These are phyloP conservation scores for Phaonia tiefii DNA, from an alignment of 2,888 invertebrate species.

Conservation along the genomic window DNA sequence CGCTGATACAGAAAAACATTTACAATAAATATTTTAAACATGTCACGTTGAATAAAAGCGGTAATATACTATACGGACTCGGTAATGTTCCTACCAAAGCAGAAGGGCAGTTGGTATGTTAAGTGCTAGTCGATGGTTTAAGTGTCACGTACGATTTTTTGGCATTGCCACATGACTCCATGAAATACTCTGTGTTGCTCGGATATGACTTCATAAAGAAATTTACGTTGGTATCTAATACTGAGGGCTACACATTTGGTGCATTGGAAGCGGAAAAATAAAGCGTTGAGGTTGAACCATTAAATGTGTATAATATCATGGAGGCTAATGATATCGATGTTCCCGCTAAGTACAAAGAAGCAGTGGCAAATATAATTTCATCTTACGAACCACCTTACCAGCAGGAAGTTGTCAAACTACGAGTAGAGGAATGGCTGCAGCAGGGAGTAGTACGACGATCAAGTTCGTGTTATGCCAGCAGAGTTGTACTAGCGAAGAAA, in stretches of 20 bases:
- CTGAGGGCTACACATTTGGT: constrained; percentile 33
- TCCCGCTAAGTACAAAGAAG: too few species aligned
- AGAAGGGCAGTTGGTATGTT: constrained; percentile 1
- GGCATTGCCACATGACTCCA: constrained; percentile 31
- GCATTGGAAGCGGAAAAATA: neutral
- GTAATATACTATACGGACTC: constrained; percentile 40
- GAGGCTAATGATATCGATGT: neutral
- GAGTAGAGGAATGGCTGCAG: constrained; percentile 46
- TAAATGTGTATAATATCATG: constrained; percentile 31
- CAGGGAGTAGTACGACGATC: constrained; percentile 61
- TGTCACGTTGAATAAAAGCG: constrained; percentile 22
- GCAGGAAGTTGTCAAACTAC: constrained; percentile 47
- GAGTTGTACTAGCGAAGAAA: constrained; percentile 69
- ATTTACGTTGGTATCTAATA: constrained; percentile 25
- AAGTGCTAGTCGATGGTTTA: constrained; percentile 26
- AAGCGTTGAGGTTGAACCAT: neutral
- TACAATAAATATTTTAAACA: constrained; percentile 40
- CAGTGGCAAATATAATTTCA: too few species aligned
- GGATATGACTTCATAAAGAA: constrained; percentile 53
- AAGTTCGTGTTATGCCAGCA: constrained; percentile 68
- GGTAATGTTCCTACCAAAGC: constrained; percentile 41
- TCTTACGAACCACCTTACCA: too few species aligned
- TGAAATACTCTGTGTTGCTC: constrained; percentile 44
- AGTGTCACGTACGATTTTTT: constrained; percentile 36
- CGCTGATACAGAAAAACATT: constrained; percentile 39